phyloP scores from a whole-genome alignment of 2,888 invertebrate species.

The Frankliniella fusca region DNA sequence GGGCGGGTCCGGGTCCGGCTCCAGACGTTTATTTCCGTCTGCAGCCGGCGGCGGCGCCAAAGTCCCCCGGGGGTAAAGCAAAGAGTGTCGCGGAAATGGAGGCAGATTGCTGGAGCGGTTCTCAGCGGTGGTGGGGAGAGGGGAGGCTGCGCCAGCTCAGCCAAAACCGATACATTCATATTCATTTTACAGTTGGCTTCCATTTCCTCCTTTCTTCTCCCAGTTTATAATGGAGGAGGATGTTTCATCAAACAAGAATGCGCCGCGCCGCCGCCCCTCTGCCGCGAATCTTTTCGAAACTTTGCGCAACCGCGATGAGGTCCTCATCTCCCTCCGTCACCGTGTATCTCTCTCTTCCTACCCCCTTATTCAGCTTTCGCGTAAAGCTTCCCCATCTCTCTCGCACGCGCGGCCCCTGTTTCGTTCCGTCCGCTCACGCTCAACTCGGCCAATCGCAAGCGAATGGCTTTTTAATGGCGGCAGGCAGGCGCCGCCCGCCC shows the following conservation, averaged over 20 bases:
- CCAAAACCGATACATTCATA: too few relatives aligned
- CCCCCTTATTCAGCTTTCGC: too few relatives aligned
- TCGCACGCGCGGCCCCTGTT: too few relatives aligned
- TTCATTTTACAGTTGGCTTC: too few relatives aligned
- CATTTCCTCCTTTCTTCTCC: too few relatives aligned
- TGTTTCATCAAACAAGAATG: neutral
- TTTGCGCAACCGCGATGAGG: neutral
- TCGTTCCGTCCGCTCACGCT: too few relatives aligned
- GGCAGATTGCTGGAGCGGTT: neutral
- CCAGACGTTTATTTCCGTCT: neutral
- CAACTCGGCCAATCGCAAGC: neutral
- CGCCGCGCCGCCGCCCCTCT: neutral
- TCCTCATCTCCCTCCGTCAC: too few relatives aligned
- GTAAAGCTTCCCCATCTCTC: too few relatives aligned
- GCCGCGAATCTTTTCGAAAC: neutral
- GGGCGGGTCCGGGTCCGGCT: neutral
- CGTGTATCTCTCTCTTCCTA: too few relatives aligned
- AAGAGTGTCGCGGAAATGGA: slow-evolving; percentile 5
- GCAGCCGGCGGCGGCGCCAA: neutral
- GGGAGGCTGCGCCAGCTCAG: neutral
- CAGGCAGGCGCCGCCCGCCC: neutral
- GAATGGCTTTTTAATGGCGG: slow-evolving; percentile 11
- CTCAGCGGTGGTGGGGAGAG: neutral
- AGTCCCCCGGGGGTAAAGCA: too few relatives aligned
- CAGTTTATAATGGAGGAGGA: too few relatives aligned